phyloP scores from a whole-genome alignment of 2,888 invertebrate genomes.

The Plagodis dolabraria region DNA sequence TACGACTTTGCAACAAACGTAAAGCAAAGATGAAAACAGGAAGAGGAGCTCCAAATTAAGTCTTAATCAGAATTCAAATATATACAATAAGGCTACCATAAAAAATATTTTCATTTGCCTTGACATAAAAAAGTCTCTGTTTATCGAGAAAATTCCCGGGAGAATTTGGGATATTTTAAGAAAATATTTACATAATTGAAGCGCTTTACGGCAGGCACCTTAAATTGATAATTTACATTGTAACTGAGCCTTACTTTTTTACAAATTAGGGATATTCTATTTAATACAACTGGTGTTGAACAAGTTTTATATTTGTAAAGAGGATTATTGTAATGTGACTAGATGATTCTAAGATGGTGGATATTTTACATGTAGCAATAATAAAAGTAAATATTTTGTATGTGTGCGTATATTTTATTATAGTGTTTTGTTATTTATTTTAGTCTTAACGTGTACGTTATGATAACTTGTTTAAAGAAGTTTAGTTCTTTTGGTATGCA shows the following conservation, averaged over 20 bases:
- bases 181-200: constrained; percentile 23
- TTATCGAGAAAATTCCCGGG: constrained; percentile 10
- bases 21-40: neutral
- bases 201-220: constrained; percentile 12
- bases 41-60: constrained; percentile 3
- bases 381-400: no score
- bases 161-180: constrained; percentile 9
- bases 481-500: no score
- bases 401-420: no score
- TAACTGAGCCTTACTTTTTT: constrained; percentile 3
- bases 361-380: no score
- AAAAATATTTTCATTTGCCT: constrained; percentile 14
- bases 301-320: no score
- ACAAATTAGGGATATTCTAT: neutral
- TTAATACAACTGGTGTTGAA: no score
- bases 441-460: no score
- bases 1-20: neutral
- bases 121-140: constrained; percentile 16
- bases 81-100: constrained; percentile 4
- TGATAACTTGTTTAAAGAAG: no score
- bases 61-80: constrained; percentile 15
- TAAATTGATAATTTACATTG: constrained; percentile 17
- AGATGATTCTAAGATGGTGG: no score
- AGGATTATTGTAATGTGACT: no score
- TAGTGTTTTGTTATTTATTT: no score